Conservation (phyloP, 2,888 invertebrate species). For the Sarcophaga rosellei region DNA sequence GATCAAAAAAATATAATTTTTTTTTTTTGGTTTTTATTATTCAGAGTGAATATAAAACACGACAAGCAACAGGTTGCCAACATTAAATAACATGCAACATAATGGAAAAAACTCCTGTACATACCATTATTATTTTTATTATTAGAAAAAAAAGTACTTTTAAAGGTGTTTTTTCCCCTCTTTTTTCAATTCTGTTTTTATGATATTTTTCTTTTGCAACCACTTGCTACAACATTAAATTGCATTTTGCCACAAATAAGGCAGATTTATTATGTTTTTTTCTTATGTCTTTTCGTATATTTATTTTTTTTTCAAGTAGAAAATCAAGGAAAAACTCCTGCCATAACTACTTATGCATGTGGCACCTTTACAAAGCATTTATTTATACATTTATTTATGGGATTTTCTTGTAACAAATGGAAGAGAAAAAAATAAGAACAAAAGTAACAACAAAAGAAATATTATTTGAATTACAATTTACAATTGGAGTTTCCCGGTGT, state of each 20-base stretch:
- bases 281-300: background rate
- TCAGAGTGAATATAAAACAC: slow-evolving; percentile 65
- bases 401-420: background rate
- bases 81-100: slow-evolving; percentile 66
- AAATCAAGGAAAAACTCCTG: slow-evolving; percentile 17
- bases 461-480: slow-evolving; percentile 54
- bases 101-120: slow-evolving; percentile 48
- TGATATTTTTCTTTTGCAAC: slow-evolving; percentile 12
- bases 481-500: slow-evolving; percentile 17
- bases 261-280: slow-evolving; percentile 46
- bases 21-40: slow-evolving; percentile 23
- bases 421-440: background rate
- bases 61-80: slow-evolving; percentile 71
- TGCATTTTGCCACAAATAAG: slow-evolving; percentile 69
- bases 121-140: slow-evolving; percentile 37
- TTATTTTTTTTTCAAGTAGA: background rate
- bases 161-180: slow-evolving; percentile 48
- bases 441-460: background rate
- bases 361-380: slow-evolving; percentile 54
- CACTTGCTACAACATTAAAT: slow-evolving; percentile 59
- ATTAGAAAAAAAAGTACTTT: slow-evolving; percentile 41
- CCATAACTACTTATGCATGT: slow-evolving; percentile 46
- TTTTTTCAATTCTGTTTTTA: slow-evolving; percentile 29
- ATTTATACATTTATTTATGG: slow-evolving; percentile 45
- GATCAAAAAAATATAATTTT: background rate